Percentiles rank a stretch among this genome's conserved stretches.
Evolutionary conservation across 2,888 invertebrate genomes (phyloP).

Genomic region (Yponomeuta malinellus): DNA sequence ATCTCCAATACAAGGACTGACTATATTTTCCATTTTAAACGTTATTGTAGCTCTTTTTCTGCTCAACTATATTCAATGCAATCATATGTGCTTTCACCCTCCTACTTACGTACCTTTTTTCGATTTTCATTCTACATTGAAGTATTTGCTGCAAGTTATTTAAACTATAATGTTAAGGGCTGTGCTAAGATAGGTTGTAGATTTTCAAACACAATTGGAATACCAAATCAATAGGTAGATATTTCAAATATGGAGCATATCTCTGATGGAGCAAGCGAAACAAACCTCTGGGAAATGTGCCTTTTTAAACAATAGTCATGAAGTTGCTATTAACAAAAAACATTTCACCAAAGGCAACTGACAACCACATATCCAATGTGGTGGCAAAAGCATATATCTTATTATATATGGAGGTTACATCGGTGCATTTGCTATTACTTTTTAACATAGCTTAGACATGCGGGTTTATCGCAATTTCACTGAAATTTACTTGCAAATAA

Average conservation of each 20-base stretch:
- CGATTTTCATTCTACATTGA: background rate
- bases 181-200: constrained; percentile 9
- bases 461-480: too few relatives aligned
- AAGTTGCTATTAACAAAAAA: too few relatives aligned
- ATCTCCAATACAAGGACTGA: too few relatives aligned
- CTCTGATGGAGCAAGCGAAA: too few relatives aligned
- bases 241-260: background rate
- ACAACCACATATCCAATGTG: too few relatives aligned
- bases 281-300: background rate
- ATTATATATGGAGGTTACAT: too few relatives aligned
- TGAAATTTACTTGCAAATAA: too few relatives aligned
- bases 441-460: too few relatives aligned
- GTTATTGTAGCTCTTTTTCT: background rate
- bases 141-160: constrained; percentile 1
- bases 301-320: background rate
- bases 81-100: background rate
- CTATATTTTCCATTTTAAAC: too few relatives aligned
- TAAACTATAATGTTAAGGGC: constrained; percentile 2
- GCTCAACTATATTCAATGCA: background rate
- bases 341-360: too few relatives aligned
- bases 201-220: background rate
- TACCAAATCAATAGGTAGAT: background rate
- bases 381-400: too few relatives aligned
- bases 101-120: background rate
- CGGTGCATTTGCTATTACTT: too few relatives aligned